Percentiles rank a stretch among this genome's conserved stretches.
Evolutionary conservation across 92 coral and sea anemone genomes (phyloP).

Genomic region (Pocillopora grandis): DNA sequence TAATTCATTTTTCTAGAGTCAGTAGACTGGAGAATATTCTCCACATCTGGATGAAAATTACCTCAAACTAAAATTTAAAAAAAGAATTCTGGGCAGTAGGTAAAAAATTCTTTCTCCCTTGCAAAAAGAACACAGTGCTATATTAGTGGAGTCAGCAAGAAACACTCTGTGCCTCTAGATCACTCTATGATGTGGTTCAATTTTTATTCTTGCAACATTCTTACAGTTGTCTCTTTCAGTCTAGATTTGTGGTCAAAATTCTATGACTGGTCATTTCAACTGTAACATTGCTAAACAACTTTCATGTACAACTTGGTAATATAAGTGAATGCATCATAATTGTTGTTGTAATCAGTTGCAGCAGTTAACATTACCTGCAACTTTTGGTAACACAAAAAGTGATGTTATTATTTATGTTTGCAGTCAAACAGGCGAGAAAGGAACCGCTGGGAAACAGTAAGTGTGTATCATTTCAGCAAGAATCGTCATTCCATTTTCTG

Average conservation of each 20-base stretch:
- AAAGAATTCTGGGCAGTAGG: too few relatives aligned
- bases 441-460: conserved; percentile 92
- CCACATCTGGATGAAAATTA: too few relatives aligned
- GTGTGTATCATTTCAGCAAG: conserved; percentile 14
- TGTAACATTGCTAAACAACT: conserved; percentile 7
- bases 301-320: background rate
- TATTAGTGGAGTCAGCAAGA: conserved; percentile 53
- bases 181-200: conserved; percentile 87
- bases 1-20: too few relatives aligned
- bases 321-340: background rate
- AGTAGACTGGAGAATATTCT: too few relatives aligned
- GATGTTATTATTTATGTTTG: background rate
- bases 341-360: background rate
- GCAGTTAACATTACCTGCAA: background rate
- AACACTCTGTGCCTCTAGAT: conserved; percentile 97
- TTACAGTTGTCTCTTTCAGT: conserved; percentile 71
- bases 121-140: too few relatives aligned
- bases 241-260: conserved; percentile 9
- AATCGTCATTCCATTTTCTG: too few relatives aligned
- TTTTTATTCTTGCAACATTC: conserved; percentile 91
- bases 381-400: too few relatives aligned
- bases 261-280: conserved; percentile 41
- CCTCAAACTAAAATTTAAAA: too few relatives aligned
- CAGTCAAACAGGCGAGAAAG: conserved; percentile 84
- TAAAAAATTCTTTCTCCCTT: too few relatives aligned